Percentiles rank a stretch among this genome's conserved stretches.
Evolutionary conservation across 30 jellyfish, hydroid and myxozoan species (phyloP).

Genomic region (Pseudorhiza aurosa): DNA sequence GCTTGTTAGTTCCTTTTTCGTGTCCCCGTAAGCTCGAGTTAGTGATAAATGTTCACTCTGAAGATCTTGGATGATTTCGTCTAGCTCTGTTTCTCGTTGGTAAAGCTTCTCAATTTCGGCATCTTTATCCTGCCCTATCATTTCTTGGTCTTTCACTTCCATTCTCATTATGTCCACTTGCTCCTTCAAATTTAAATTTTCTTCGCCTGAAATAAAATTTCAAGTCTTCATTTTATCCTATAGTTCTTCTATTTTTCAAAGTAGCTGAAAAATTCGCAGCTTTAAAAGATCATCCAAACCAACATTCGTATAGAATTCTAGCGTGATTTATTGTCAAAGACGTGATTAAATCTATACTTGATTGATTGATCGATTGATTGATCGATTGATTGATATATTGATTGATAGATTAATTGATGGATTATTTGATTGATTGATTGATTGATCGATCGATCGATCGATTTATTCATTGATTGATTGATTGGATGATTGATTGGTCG

Average conservation of each 20-base stretch:
- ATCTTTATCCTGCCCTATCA: neutral
- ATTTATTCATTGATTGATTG: neutral
- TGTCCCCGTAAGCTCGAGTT: slow-evolving; percentile 44
- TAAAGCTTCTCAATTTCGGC: slow-evolving; percentile 6
- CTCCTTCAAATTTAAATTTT: neutral
- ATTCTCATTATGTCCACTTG: neutral
- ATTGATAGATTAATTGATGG: too few species aligned
- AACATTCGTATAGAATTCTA: too few species aligned
- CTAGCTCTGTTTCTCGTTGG: slow-evolving; percentile 44
- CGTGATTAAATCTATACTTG: too few species aligned
- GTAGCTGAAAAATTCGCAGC: too few species aligned
- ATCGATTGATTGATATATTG: too few species aligned
- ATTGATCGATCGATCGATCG: too few species aligned
- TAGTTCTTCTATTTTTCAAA: too few species aligned
- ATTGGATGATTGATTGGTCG: neutral
- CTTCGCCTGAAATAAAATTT: slow-evolving; percentile 4
- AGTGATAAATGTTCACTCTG: slow-evolving; percentile 56
- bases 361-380: too few species aligned
- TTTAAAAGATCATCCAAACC: too few species aligned
- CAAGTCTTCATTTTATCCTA: too few species aligned
- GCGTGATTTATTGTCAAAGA: too few species aligned
- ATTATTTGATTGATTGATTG: too few species aligned
- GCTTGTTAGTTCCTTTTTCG: slow-evolving; percentile 22
- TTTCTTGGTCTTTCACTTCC: slow-evolving; percentile 11
- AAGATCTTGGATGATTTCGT: slow-evolving; percentile 31